Base-by-base conservation (phyloP, 2,797 vertebrate genomes). In the Echiichthys vipera region DNA sequence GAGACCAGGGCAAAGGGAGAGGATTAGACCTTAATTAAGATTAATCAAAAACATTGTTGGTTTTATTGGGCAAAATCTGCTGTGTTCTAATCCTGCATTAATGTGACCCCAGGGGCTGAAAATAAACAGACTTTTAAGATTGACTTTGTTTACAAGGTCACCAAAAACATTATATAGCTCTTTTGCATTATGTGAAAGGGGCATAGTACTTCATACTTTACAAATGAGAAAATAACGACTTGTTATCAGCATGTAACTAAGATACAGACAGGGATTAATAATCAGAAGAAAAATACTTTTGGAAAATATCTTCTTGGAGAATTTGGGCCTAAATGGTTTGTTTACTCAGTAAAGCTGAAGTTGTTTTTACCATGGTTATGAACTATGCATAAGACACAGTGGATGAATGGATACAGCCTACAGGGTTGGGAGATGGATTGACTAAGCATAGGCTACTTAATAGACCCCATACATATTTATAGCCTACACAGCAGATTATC, bases 381-480 rank as follows among this genome's bases (percentile, higher is more conserved):
- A 55, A 61, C n/a, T n/a, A 39, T 46, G 47, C 59, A 54, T 70
- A 72, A 77, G 56, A 49, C 30, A 27, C 64, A 18, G 47, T 5
- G 22, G 51, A 53, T 15, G 57, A 71, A 53, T 34, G 55, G 74
- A 70, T 40, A 15, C 25, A 61, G 70, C 65, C 79, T n/a, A 20
- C 50, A 46, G 84, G 71, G 59, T 7, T 55, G 67, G 63, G 80
- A 78, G 68, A 80, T 66, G 40, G 37, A 71, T 55, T 43, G 36
- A 73, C 58, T 59, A 36, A 78, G 47, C 45, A 22, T 51, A 53
- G 25, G 18, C 22, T 29, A 34, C 24, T 63, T 78, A 70, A 67
- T 51, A 40, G 43, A 65, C 14, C 6, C 15, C 13, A 64, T 72
- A 46, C 65, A 84, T 83, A 79, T 84, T 83, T 30, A 83, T 32